Base-by-base conservation (phyloP, 1,140 invertebrate genomes). In the Diabrotica virgifera region DNA sequence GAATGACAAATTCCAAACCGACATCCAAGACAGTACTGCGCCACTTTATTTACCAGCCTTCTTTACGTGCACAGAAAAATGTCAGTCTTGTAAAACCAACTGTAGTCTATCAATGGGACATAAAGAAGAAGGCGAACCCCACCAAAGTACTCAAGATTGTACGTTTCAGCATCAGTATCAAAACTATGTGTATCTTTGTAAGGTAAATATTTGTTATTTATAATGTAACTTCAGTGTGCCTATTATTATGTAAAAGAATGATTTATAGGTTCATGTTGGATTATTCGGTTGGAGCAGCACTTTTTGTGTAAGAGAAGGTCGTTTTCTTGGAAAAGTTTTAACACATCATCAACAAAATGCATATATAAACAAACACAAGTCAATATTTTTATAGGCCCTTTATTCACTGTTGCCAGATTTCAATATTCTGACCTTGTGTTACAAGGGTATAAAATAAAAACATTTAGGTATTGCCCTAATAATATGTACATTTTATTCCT, bases 61-160 rank as follows among this genome's bases (percentile, higher is more conserved):
- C 80, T 93, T 94, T 72, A 91, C 90, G 0, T 94, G 92, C 77
- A 82, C 85, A 8, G 79, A 83, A 0, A 85, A 85, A 65, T 94
- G 91, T 78, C 79, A 88, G 40, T 89, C 90, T 36, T 94, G 92
- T 80, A 83, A 82, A 74, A 78, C 77, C 59, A 82, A 87, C n/a
- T 94, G 92, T 76, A 80, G 78, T 62, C 82, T 85, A 50, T 90
- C 88, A 59, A 92, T 92, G 89, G 92, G 91, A 59, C 92, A 94
- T 77, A 73, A 85, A 57, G 82, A 82, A n/a, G 89, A 91, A 65
- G 85, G 85, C 10, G 82, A 86, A 61, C 80, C 84, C 10, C 90
- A 94, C 79, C 74, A 59, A 8, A 84, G 80, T 69, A 69, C 78
- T 52, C 71, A 66, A 13, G 82, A 82, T 61, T 87, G 86, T 70